Percentiles rank a stretch among this genome's conserved stretches.
Conservation (phyloP, 2,888 invertebrate genomes). For the Protodeltote pygarga region DNA sequence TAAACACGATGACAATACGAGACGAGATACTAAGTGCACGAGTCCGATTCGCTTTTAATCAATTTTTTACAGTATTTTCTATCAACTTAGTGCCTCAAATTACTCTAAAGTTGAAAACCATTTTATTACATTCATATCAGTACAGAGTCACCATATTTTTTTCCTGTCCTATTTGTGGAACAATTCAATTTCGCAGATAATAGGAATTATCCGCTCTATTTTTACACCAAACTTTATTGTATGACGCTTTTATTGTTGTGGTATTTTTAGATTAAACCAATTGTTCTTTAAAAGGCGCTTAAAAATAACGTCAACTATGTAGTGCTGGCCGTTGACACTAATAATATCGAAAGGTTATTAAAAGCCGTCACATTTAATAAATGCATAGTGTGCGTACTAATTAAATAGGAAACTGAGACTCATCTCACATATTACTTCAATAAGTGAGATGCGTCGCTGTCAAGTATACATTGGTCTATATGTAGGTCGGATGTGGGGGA, state of each 20-base stretch:
- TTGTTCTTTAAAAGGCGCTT: constrained; percentile 24
- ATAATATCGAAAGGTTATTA: constrained; percentile 24
- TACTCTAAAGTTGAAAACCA: not conserved
- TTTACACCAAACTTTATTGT: not conserved
- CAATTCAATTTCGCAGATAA: constrained; percentile 1
- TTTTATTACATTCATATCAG: not conserved
- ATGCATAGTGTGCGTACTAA: constrained; percentile 19
- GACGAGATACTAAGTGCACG: too few relatives aligned
- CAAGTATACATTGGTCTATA: not conserved
- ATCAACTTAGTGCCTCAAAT: too few relatives aligned
- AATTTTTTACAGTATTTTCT: too few relatives aligned
- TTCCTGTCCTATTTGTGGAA: not conserved
- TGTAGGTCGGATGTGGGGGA: not conserved
- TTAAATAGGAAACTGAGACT: constrained; percentile 9
- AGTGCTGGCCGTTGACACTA: constrained; percentile 10
- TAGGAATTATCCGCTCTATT: constrained; percentile 5
- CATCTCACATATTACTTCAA: too few relatives aligned
- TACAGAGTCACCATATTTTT: not conserved
- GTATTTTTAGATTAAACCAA: constrained; percentile 29
- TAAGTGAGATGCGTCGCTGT: constrained; percentile 7
- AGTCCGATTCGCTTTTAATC: too few relatives aligned
- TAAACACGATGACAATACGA: too few relatives aligned
- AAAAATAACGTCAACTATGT: constrained; percentile 33
- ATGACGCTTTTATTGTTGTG: constrained; percentile 9
- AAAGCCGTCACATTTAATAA: constrained; percentile 18